Percentiles rank a stretch among this genome's conserved stretches.
Conservation (phyloP, 1,140 invertebrate genomes). For the Philotrypesis tridentata region DNA sequence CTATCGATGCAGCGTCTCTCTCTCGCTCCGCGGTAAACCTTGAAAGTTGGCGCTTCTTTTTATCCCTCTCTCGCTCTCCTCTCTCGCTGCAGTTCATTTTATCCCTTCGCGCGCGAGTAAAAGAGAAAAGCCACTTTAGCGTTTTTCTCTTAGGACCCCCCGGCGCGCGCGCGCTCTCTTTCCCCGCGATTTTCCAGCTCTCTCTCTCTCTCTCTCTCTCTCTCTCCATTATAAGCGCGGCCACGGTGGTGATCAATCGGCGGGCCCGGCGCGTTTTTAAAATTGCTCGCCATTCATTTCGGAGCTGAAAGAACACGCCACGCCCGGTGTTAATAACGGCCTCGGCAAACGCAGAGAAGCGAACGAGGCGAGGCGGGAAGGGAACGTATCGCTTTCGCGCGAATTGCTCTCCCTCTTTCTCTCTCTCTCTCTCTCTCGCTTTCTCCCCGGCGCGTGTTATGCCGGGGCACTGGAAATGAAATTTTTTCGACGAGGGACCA, state of each 20-base stretch:
- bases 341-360: not conserved
- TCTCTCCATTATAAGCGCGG: no score
- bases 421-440: no score
- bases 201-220: no score
- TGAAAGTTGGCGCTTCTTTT: conserved; percentile 21
- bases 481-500: conserved; percentile 15
- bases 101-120: conserved; percentile 8
- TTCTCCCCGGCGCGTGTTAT: not conserved
- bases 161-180: not conserved
- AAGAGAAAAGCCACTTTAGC: conserved; percentile 16
- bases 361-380: not conserved
- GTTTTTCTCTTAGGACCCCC: not conserved
- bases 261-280: not conserved
- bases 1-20: not conserved
- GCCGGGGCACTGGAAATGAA: conserved; percentile 6
- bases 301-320: not conserved
- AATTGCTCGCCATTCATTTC: conserved; percentile 39
- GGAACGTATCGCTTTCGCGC: not conserved
- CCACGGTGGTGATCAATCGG: conserved; percentile 33
- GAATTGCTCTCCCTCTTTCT: not conserved
- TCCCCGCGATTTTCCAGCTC: conserved; percentile 31
- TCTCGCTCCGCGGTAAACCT: not conserved
- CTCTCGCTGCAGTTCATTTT: conserved; percentile 30
- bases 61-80: not conserved
- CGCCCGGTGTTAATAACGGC: conserved; percentile 21